A percentile compares a stretch with the other conserved stretches of the same genome.
Conservation (phyloP, 2,797 vertebrate genomes). For the Cichlasoma orientale region DNA sequence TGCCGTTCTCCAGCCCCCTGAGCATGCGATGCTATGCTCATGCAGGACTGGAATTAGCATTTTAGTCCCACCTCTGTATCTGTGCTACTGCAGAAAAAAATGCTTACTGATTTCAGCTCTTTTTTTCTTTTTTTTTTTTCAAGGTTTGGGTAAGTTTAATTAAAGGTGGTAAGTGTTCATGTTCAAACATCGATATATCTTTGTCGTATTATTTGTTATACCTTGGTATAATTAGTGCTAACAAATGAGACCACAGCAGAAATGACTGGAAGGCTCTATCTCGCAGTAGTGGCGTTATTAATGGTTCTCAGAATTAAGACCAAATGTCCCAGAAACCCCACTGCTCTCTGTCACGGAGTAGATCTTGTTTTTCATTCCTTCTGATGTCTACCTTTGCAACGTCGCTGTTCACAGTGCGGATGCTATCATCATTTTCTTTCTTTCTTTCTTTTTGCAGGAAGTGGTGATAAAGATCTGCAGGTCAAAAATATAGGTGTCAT, state of each 20-base stretch:
- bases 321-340: constrained; percentile 36
- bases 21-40: constrained; percentile 24
- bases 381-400: background rate
- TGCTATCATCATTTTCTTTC: too few species aligned
- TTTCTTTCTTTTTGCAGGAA: accelerated
- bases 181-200: constrained; percentile 34
- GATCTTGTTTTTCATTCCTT: background rate
- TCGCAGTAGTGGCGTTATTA: constrained; percentile 42
- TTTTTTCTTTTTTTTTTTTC: constrained; percentile 30
- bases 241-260: constrained; percentile 40
- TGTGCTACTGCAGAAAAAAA: background rate
- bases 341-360: background rate
- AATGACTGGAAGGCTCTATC: constrained; percentile 30
- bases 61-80: constrained; percentile 20
- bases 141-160: constrained; percentile 9
- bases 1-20: constrained; percentile 46
- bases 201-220: constrained; percentile 35
- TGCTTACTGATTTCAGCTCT: background rate
- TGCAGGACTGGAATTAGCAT: constrained; percentile 51
- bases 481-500: background rate
- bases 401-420: background rate
- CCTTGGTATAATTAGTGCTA: constrained; percentile 43
- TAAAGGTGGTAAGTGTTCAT: constrained; percentile 10
- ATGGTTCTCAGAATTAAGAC: constrained; percentile 24
- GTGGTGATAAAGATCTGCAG: background rate